These are phyloP conservation scores for Oenanthe melanoleuca DNA, from an alignment of 2,113 vertebrate genomes.

Conservation along the genomic window DNA sequence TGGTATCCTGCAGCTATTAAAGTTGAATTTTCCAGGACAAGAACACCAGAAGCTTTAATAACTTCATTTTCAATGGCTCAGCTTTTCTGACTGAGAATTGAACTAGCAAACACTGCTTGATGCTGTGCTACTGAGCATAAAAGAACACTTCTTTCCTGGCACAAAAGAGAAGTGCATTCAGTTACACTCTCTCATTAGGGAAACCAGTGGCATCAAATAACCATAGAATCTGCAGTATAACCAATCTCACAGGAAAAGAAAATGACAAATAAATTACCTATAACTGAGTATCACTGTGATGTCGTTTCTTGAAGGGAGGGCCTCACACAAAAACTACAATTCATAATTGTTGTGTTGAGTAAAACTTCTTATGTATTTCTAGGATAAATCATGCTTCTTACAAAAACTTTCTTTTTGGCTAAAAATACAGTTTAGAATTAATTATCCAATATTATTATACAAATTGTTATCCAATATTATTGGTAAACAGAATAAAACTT, in stretches of 20 bases:
- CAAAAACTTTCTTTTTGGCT: neutral
- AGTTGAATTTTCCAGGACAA: neutral
- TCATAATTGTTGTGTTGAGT: neutral
- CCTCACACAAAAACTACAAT: rapidly evolving
- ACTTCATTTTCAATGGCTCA: neutral
- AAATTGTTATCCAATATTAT: neutral
- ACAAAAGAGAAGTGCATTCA: neutral
- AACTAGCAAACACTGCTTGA: neutral
- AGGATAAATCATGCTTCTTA: neutral
- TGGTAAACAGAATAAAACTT: neutral
- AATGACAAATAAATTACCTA: neutral
- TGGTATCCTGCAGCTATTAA: neutral
- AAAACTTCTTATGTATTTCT: neutral
- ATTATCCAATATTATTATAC: neutral
- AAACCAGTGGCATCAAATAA: neutral
- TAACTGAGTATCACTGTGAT: neutral
- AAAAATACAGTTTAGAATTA: neutral
- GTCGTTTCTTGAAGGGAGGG: neutral
- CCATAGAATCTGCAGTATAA: neutral
- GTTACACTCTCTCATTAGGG: neutral
- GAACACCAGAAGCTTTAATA: neutral
- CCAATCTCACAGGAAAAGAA: neutral
- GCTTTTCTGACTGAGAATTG: neutral
- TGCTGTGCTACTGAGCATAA: neutral
- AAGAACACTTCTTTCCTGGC: neutral